Evolutionary conservation across 35 echinoderm and acorn worm genomes (phyloP).

Genomic region (Eucidaris tribuloides): DNA sequence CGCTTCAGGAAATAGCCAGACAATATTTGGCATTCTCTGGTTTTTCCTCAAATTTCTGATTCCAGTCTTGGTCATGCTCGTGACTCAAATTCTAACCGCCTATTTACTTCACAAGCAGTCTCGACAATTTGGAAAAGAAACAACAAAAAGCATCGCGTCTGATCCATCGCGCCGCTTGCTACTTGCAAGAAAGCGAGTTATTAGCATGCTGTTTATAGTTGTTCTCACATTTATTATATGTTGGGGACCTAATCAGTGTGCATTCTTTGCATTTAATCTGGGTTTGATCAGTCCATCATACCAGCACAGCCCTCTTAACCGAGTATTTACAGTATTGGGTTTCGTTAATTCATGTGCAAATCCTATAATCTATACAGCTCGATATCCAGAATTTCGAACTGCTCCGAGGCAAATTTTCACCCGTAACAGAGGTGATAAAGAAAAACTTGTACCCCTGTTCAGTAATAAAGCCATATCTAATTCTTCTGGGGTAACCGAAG

Average conservation of each 20-base stretch:
- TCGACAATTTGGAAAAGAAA: not conserved
- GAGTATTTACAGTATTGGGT: slow-evolving; percentile 16
- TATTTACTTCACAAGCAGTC: not conserved
- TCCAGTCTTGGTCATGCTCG: slow-evolving; percentile 32
- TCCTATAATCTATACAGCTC: slow-evolving; percentile 56
- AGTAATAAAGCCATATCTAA: too few relatives aligned
- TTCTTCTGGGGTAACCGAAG: too few relatives aligned
- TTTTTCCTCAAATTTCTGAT: slow-evolving; percentile 42
- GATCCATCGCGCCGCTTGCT: not conserved
- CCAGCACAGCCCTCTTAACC: slow-evolving; percentile 1
- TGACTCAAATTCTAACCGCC: not conserved
- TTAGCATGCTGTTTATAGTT: slow-evolving; percentile 56
- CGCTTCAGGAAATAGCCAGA: not conserved
- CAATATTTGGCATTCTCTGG: slow-evolving; percentile 10
- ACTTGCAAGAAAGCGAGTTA: slow-evolving; percentile 7
- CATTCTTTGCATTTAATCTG: slow-evolving; percentile 32
- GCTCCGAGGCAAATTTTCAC: too few relatives aligned
- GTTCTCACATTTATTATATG: slow-evolving; percentile 47
- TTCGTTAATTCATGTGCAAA: slow-evolving; percentile 61
- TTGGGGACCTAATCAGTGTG: slow-evolving; percentile 41
- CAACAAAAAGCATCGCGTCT: not conserved
- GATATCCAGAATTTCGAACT: not conserved
- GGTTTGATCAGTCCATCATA: not conserved
- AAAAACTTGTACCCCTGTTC: too few relatives aligned
- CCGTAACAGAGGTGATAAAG: too few relatives aligned